Conservation (phyloP, 2,113 vertebrate genomes). For the Platysternon megacephalum region DNA sequence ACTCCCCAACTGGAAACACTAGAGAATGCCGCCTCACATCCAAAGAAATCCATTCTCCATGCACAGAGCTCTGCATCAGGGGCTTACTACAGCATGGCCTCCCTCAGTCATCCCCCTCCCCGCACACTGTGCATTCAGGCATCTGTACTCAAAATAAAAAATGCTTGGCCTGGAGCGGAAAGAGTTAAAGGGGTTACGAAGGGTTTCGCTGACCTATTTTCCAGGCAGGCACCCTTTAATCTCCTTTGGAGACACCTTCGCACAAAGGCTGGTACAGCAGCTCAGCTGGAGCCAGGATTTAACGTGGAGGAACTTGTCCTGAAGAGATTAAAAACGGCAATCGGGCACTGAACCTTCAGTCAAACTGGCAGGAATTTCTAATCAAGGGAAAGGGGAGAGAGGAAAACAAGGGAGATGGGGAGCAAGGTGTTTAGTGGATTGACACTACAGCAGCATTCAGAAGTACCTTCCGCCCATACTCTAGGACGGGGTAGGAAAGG, state of each 20-base stretch:
- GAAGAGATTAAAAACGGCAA: conserved; percentile 67
- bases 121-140: rapidly evolving
- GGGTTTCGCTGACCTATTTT: conserved; percentile 70
- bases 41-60: neutral
- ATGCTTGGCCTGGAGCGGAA: neutral
- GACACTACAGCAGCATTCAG: neutral
- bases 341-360: neutral
- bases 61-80: neutral
- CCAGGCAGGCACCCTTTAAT: conserved; percentile 71
- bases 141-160: rapidly evolving
- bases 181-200: conserved; percentile 62
- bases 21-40: rapidly evolving
- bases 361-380: conserved; percentile 35
- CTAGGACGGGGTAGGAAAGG: neutral
- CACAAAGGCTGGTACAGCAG: conserved; percentile 70
- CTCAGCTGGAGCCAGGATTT: conserved; percentile 77
- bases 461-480: neutral
- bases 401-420: neutral
- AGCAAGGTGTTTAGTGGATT: neutral
- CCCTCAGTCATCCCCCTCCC: rapidly evolving
- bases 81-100: neutral
- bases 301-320: conserved; percentile 63
- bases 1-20: neutral
- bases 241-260: conserved; percentile 73
- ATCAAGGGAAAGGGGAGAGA: neutral